Percentiles rank a stretch among this genome's conserved stretches.
Evolutionary conservation across 2,888 invertebrate species (phyloP).

Genomic region (Agriopis aurantiaria): DNA sequence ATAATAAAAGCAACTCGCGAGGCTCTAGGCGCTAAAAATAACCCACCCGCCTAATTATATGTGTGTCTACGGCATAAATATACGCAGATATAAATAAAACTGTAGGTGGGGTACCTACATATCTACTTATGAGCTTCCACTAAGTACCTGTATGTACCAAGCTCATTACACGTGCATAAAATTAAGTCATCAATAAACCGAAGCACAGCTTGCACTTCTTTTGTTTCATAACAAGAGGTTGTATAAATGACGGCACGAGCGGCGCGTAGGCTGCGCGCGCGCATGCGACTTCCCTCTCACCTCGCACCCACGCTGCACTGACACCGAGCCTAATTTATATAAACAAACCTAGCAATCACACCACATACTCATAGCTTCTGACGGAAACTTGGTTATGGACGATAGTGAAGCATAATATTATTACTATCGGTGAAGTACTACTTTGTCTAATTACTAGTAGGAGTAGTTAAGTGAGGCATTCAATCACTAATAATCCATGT

Average conservation of each 20-base stretch:
- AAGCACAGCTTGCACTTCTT: slow-evolving; percentile 51
- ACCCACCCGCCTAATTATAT: too few species aligned
- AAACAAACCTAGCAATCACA: slow-evolving; percentile 35
- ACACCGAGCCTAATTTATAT: slow-evolving; percentile 41
- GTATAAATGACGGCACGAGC: slow-evolving; percentile 71
- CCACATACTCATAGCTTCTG: slow-evolving; percentile 10
- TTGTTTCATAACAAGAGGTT: slow-evolving; percentile 67
- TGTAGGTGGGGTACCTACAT: too few species aligned
- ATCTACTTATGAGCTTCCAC: background rate
- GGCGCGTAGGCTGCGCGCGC: slow-evolving; percentile 75
- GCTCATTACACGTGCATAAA: slow-evolving; percentile 20
- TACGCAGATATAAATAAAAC: too few species aligned
- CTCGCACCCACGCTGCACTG: slow-evolving; percentile 66
- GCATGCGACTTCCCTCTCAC: slow-evolving; percentile 72
- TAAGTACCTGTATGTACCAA: background rate
- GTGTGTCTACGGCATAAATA: too few species aligned
- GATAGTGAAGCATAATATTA: background rate
- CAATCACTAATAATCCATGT: too few species aligned
- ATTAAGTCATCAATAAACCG: slow-evolving; percentile 40
- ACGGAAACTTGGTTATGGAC: background rate
- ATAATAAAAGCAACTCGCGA: too few species aligned
- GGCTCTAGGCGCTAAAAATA: too few species aligned
- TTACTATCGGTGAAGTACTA: background rate
- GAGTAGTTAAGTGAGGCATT: too few species aligned
- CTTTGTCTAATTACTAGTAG: background rate